Conservation (phyloP, 2,797 vertebrate species). For the Gobio occitaniae region DNA sequence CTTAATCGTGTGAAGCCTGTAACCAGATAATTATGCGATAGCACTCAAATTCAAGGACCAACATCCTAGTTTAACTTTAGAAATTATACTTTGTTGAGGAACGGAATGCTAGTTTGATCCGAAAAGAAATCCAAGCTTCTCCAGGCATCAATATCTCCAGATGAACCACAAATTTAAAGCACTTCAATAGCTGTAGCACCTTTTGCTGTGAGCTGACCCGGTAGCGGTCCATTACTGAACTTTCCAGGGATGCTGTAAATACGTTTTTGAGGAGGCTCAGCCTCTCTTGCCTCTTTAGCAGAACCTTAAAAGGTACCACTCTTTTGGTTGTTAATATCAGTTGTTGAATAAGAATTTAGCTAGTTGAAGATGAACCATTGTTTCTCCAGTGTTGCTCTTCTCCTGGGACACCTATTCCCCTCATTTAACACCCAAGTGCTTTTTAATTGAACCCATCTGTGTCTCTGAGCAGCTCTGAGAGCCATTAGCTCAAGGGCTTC, state of each 20-base stretch:
- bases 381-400: not conserved
- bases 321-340: conserved; percentile 8
- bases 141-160: not conserved
- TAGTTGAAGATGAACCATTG: conserved; percentile 19
- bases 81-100: not conserved
- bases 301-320: not conserved
- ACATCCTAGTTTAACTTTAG: conserved; percentile 17
- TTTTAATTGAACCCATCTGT: conserved; percentile 51
- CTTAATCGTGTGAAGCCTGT: conserved; percentile 12
- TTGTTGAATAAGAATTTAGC: conserved; percentile 16
- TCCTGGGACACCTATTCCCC: conserved; percentile 19
- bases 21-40: not conserved
- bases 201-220: not conserved
- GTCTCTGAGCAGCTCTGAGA: conserved; percentile 32
- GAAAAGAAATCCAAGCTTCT: conserved; percentile 6
- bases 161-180: not conserved
- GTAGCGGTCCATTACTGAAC: not conserved
- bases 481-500: conserved; percentile 42
- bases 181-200: not conserved
- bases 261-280: not conserved
- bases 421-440: conserved; percentile 45
- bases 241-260: not conserved
- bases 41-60: not conserved
- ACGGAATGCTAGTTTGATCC: conserved; percentile 7
- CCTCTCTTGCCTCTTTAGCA: not conserved